Base-by-base conservation (phyloP, 2,113 vertebrate species). In the Megaceryle torquata region DNA sequence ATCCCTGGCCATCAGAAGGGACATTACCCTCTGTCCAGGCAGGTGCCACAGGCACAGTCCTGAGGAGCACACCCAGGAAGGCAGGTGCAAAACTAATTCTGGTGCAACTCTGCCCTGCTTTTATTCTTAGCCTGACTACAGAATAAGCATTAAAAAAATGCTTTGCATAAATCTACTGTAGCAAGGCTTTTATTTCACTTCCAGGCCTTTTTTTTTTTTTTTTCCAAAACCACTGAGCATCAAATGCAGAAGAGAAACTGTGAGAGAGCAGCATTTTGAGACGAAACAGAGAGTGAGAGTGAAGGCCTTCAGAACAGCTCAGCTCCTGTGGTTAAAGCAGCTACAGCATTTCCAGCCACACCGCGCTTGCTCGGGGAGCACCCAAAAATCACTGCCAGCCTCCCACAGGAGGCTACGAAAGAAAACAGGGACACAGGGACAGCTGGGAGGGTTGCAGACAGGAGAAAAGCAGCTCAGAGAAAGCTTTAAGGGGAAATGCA, bases 201-300 rank as follows among this genome's bases (percentile, higher is more conserved):
- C 93, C 77, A 96, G 81, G 57, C 9, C 64, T 72, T 82, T 85
- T 85, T 56, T 54, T 54, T 56, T 54, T 54, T 54, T 29, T 57
- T 57, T 35, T 33, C 61, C 81, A 77, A 81, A 91, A 69, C 88
- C 74, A 91, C 51, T 59, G 31, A 54, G 44, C 33, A 75, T 61
- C 37, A 76, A 95, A 95, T 82, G 91, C 83, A 94, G 95, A 96
- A 97, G 83, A 91, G 94, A 96, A 97, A 96, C 95, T n/a, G 53
- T 31, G 67, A 82, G 83, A 83, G 44, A 20, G 41, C 50, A 91
- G 86, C 3, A 2, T 67, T 89, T 59, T 96, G 78, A n/a, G 77
- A 31, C 2, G 7, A 92, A 82, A 92, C 57, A 77, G 80, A 92
- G 86, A 91, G 82, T 65, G 75, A 90, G 89, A 93, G 86, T 44